These are phyloP conservation scores for Biston betularia DNA, from an alignment of 2,888 invertebrate species.

Conservation along the genomic window DNA sequence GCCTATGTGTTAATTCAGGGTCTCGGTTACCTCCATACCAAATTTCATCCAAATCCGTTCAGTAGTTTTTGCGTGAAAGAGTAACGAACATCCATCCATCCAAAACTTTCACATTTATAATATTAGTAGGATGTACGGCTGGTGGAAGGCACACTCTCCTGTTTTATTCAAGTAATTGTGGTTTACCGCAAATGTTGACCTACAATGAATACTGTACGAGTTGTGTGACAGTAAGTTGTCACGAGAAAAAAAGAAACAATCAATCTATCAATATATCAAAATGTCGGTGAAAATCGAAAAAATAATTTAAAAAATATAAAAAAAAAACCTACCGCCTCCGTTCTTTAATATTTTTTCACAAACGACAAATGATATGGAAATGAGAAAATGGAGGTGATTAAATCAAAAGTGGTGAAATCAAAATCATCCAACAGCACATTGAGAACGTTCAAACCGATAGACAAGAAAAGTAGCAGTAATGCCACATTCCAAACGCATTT, in stretches of 20 bases:
- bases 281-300: slow-evolving; percentile 15
- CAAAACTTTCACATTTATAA: too few species aligned
- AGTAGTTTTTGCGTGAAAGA: too few species aligned
- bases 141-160: too few species aligned
- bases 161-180: too few species aligned
- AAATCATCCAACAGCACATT: slow-evolving; percentile 63
- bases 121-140: too few species aligned
- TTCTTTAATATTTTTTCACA: too few species aligned
- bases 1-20: too few species aligned
- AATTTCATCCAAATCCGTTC: too few species aligned
- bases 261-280: slow-evolving; percentile 39
- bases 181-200: too few species aligned
- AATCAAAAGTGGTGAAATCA: slow-evolving; percentile 56
- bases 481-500: slow-evolving; percentile 51
- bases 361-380: neutral
- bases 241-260: neutral
- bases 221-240: neutral
- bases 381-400: slow-evolving; percentile 48
- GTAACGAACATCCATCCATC: too few species aligned
- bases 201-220: too few species aligned
- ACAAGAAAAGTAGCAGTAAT: slow-evolving; percentile 58
- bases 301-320: neutral
- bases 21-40: too few species aligned
- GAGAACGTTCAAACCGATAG: slow-evolving; percentile 29
- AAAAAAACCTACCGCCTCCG: neutral